Evolutionary conservation across 2,888 invertebrate species (phyloP).

Genomic region (Helleia helle): DNA sequence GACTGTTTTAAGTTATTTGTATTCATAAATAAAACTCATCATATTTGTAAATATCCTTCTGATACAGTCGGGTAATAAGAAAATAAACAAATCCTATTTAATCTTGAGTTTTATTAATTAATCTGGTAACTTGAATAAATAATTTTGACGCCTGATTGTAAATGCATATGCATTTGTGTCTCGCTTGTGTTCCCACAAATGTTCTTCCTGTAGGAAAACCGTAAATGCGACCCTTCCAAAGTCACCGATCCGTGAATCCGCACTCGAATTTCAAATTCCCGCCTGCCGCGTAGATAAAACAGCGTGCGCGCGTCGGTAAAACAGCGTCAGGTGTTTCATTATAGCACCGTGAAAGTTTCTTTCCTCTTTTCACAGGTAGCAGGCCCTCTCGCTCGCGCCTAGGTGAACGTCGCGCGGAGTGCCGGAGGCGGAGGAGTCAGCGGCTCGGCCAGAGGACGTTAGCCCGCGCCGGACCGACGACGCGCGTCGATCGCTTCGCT

Average conservation of each 20-base stretch:
- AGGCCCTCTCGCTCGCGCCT: slow-evolving; percentile 46
- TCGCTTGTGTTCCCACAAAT: slow-evolving; percentile 17
- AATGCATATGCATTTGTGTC: not conserved
- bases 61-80: too few species aligned
- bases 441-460: slow-evolving; percentile 44
- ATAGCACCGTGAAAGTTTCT: slow-evolving; percentile 27
- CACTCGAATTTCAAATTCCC: slow-evolving; percentile 41
- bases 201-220: slow-evolving; percentile 35
- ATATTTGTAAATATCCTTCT: too few species aligned
- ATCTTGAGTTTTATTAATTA: too few species aligned
- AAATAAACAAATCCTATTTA: too few species aligned
- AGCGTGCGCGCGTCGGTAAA: slow-evolving; percentile 36
- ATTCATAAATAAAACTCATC: too few species aligned
- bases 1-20: too few species aligned
- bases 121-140: too few species aligned
- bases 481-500: slow-evolving; percentile 33
- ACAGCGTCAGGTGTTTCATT: slow-evolving; percentile 49
- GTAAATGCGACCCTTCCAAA: slow-evolving; percentile 33
- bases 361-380: slow-evolving; percentile 45
- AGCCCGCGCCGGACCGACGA: slow-evolving; percentile 52
- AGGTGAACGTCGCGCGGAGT: slow-evolving; percentile 36
- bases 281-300: slow-evolving; percentile 33
- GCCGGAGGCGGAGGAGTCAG: slow-evolving; percentile 21
- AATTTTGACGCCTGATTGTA: not conserved
- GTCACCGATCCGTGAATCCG: slow-evolving; percentile 59